phyloP scores from a whole-genome alignment of 2,797 vertebrate species.

The Chiloscyllium punctatum region DNA sequence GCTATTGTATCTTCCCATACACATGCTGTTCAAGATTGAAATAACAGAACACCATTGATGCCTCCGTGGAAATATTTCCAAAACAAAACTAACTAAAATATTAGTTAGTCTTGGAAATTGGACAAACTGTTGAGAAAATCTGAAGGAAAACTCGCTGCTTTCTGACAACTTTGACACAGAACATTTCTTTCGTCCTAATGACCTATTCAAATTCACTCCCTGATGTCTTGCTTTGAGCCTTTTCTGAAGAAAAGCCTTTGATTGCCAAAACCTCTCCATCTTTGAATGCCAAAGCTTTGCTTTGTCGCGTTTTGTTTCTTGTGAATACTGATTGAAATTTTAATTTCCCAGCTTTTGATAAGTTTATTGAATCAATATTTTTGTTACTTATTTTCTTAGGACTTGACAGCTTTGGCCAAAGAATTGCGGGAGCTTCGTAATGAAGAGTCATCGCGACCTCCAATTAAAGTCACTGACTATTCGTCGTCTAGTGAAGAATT shows the following conservation, averaged over 20 bases:
- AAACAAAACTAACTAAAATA: not conserved
- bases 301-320: constrained; percentile 31
- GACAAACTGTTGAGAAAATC: not conserved
- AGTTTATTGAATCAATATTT: constrained; percentile 39
- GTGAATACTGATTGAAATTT: constrained; percentile 42
- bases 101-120: not conserved
- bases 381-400: constrained; percentile 57
- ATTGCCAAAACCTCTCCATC: not conserved
- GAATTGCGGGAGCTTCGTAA: constrained; percentile 88
- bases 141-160: not conserved
- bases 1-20: not conserved
- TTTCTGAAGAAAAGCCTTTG: not conserved
- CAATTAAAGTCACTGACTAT: constrained; percentile 95
- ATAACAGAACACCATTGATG: not conserved
- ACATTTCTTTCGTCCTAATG: not conserved
- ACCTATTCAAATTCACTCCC: not conserved
- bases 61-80: not conserved
- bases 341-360: constrained; percentile 42
- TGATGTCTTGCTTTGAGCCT: not conserved
- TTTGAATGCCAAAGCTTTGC: not conserved
- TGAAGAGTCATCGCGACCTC: constrained; percentile 84
- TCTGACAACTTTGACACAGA: not conserved
- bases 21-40: not conserved
- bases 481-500: constrained; percentile 96
- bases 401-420: constrained; percentile 93